Percentiles rank a stretch among this genome's conserved stretches.
Evolutionary conservation across 2,113 vertebrate genomes (phyloP).

Genomic region (Stercorarius parasiticus): DNA sequence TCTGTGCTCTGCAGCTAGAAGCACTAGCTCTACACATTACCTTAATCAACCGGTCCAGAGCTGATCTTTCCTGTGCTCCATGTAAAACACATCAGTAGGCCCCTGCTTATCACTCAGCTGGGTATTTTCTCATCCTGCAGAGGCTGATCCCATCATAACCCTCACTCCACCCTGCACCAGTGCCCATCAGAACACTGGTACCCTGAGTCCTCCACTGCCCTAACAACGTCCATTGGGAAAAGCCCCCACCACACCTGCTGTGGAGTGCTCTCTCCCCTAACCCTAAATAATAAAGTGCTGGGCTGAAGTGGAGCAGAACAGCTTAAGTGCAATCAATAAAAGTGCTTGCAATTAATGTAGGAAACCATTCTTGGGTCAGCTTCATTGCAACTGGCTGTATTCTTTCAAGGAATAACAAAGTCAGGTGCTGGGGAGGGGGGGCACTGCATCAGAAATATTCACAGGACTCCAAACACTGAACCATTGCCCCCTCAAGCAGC

Average conservation of each 20-base stretch:
- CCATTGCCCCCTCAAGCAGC: background rate
- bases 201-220: background rate
- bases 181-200: background rate
- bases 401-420: slow-evolving; percentile 72
- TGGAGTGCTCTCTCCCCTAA: background rate
- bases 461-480: slow-evolving; percentile 40
- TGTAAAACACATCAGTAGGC: background rate
- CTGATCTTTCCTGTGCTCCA: background rate
- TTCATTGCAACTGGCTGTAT: slow-evolving; percentile 72
- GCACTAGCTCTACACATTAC: background rate
- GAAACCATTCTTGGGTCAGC: slow-evolving; percentile 71
- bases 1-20: background rate
- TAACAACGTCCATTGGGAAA: background rate
- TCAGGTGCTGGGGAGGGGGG: slow-evolving; percentile 24
- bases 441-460: background rate
- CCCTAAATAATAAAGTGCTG: slow-evolving; percentile 61
- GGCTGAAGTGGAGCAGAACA: slow-evolving; percentile 68
- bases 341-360: slow-evolving; percentile 78
- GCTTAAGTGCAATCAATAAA: slow-evolving; percentile 76
- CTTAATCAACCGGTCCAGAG: background rate
- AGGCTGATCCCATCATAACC: background rate
- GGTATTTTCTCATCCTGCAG: background rate
- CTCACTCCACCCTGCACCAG: background rate
- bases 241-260: background rate
- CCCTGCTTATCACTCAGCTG: background rate